These are phyloP conservation scores for Hypolimnas misippus DNA, from an alignment of 2,888 invertebrate species.

Conservation along the genomic window DNA sequence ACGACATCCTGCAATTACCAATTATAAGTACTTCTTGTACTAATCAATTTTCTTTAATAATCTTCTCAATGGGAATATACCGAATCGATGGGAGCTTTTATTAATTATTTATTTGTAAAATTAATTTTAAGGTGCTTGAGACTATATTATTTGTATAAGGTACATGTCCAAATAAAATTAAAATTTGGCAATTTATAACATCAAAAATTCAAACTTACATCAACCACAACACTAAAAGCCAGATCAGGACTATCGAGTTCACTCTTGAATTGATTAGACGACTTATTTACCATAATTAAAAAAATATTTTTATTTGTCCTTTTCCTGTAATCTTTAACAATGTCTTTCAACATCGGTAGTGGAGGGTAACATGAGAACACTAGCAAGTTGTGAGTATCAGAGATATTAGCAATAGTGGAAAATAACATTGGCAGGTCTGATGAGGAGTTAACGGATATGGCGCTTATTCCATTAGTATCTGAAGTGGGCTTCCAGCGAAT, in stretches of 20 bases:
- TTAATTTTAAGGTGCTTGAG: too few relatives aligned
- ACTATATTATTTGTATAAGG: too few relatives aligned
- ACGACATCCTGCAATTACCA: conserved; percentile 47
- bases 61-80: too few relatives aligned
- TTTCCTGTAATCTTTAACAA: conserved; percentile 52
- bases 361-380: conserved; percentile 53
- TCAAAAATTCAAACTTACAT: conserved; percentile 38
- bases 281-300: conserved; percentile 53
- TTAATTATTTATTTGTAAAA: too few relatives aligned
- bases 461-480: conserved; percentile 43
- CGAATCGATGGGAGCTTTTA: too few relatives aligned
- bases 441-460: conserved; percentile 47
- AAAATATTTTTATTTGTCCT: conserved; percentile 48
- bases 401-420: conserved; percentile 45
- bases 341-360: conserved; percentile 48
- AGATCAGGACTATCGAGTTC: conserved; percentile 3
- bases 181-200: conserved; percentile 42
- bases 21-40: too few relatives aligned
- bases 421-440: conserved; percentile 48
- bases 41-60: too few relatives aligned
- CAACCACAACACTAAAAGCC: conserved; percentile 7
- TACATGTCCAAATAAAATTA: conserved; percentile 24
- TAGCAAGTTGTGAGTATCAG: conserved; percentile 48
- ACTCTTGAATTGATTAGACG: conserved; percentile 15
- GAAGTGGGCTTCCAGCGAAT: conserved; percentile 49